A percentile compares a stretch with the other conserved stretches of the same genome.
Evolutionary conservation across 2,113 vertebrate species (phyloP).

Genomic region (Otus sunia): DNA sequence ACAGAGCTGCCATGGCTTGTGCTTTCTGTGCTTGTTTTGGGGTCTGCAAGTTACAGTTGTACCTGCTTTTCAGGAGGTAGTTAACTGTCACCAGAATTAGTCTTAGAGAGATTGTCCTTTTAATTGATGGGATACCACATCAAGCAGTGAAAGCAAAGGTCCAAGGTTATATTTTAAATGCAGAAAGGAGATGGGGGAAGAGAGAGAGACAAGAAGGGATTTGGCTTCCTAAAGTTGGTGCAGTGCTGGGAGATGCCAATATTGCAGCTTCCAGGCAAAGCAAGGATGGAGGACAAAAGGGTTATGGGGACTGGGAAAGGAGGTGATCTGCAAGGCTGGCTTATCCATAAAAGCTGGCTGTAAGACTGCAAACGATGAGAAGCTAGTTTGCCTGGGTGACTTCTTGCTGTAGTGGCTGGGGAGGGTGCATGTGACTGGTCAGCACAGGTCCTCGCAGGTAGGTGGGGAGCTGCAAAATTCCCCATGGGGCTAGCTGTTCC

Average conservation of each 20-base stretch:
- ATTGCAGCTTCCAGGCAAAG: neutral
- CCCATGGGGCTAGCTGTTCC: neutral
- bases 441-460: neutral
- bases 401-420: neutral
- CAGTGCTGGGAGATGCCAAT: neutral
- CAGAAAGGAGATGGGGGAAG: neutral
- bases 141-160: neutral
- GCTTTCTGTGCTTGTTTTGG: neutral
- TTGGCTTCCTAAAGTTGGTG: neutral
- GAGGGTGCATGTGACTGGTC: fast-evolving
- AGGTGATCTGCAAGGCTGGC: neutral
- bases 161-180: neutral
- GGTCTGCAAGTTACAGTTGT: neutral
- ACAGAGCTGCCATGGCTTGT: neutral
- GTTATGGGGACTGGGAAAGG: neutral
- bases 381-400: neutral
- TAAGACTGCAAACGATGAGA: neutral
- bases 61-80: neutral
- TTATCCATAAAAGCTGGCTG: neutral
- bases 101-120: neutral
- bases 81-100: neutral
- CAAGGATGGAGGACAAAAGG: neutral
- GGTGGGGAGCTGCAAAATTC: neutral
- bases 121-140: neutral
- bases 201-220: neutral